Evolutionary conservation across 2,888 invertebrate genomes (phyloP).

Genomic region (Scaptomyza parva): DNA sequence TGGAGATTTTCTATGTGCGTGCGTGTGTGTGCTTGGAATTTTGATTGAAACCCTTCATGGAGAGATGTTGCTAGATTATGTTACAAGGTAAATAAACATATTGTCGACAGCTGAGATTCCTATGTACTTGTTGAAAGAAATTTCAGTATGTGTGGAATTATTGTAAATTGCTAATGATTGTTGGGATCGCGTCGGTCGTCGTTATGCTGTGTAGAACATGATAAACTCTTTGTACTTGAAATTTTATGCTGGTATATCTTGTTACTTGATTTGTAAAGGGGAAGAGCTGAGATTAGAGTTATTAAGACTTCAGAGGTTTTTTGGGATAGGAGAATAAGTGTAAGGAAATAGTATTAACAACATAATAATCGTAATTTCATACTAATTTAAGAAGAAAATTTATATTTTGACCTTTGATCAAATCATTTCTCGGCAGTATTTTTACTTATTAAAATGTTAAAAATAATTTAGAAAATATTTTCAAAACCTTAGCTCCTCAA

Average conservation of each 20-base stretch:
- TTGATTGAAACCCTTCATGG: conserved; percentile 58
- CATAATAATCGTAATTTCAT: no score
- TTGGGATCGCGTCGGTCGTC: no score
- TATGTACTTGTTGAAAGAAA: background rate
- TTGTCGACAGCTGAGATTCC: conserved; percentile 8
- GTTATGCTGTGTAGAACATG: conserved; percentile 27
- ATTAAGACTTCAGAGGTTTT: background rate
- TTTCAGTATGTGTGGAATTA: background rate
- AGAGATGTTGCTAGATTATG: conserved; percentile 44
- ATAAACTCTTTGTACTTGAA: conserved; percentile 26
- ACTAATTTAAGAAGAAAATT: no score
- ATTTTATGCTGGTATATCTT: background rate
- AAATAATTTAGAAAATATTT: no score
- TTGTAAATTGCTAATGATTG: conserved; percentile 30
- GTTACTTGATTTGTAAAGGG: background rate
- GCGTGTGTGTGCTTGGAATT: conserved; percentile 3
- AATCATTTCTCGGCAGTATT: no score
- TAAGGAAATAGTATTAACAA: no score
- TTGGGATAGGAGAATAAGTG: no score
- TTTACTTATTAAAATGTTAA: no score
- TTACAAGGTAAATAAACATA: conserved; percentile 44
- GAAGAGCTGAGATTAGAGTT: background rate
- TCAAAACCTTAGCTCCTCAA: no score
- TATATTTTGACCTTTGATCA: no score
- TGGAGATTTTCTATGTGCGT: conserved; percentile 37